Evolutionary conservation across 1,140 invertebrate genomes (phyloP), one percentile per base, ranked within the genome.

Genomic region (Ostrea edulis): DNA sequence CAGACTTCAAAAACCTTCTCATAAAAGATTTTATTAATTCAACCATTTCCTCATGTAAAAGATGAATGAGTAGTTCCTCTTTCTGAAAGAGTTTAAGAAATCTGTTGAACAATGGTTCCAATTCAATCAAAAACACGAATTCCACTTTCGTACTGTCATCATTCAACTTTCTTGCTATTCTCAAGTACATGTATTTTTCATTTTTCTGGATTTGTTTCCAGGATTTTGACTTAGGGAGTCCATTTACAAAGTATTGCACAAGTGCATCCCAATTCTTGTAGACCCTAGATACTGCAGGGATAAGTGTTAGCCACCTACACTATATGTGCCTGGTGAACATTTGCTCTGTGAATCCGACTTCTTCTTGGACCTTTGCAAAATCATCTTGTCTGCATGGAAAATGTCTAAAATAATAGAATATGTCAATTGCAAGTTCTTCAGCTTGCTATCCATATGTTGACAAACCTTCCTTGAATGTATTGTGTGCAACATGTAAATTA

Each of bases 381-480:
- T 93, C 91, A 82, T 92, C 89, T 86, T 90, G 89, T 68, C 92
- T 58, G 54, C 89, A 89, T 29, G 92, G 88, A 86, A 93, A 93
- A 77, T 82, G 93, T 71, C n/a, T n/a, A n/a, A n/a, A n/a, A n/a
- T n/a, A n/a, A n/a, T n/a, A n/a, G n/a, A n/a, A n/a, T n/a, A n/a
- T 52, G 44, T 87, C 85, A 62, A 89, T 77, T 22, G 87, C 83
- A 84, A 93, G 89, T n/a, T n/a, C n/a, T n/a, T n/a, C n/a, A n/a
- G n/a, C n/a, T n/a, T n/a, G n/a, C n/a, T n/a, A 65, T 92, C 93
- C 91, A 62, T 89, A 91, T 29, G 88, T 82, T 54, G 90, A 83
- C 12, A 93, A 86, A 14, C 93, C 91, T 86, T 90, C 89, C 82
- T 86, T 87, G 87, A 93, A 93, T 71, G 86, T 82, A 83, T 91